A percentile compares a stretch with the other conserved stretches of the same genome.
Evolutionary conservation across 1,140 invertebrate species (phyloP).

Genomic region (Euura lappo): DNA sequence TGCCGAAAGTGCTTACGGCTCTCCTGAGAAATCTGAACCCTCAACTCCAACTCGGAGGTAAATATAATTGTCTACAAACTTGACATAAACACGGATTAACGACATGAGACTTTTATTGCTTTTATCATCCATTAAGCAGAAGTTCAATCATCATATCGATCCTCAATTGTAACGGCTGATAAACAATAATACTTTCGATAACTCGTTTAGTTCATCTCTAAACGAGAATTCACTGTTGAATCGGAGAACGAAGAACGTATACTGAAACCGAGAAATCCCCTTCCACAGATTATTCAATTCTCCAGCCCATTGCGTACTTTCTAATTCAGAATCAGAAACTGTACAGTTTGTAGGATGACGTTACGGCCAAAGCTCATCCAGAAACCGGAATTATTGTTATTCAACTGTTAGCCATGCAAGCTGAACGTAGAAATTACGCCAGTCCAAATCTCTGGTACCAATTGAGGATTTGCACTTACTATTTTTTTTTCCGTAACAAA

Average conservation of each 20-base stretch:
- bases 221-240: too few relatives aligned
- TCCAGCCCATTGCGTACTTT: background rate
- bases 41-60: conserved; percentile 8
- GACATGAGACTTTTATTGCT: too few relatives aligned
- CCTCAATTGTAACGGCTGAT: background rate
- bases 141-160: background rate
- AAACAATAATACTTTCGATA: background rate
- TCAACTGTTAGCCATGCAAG: background rate
- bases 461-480: background rate
- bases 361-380: background rate
- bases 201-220: too few relatives aligned
- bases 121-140: too few relatives aligned
- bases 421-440: background rate
- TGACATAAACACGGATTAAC: too few relatives aligned
- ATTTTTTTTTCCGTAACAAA: background rate
- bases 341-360: background rate
- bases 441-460: background rate
- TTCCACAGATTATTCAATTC: background rate
- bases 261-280: background rate
- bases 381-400: background rate
- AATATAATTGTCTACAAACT: background rate
- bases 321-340: background rate
- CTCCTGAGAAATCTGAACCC: background rate
- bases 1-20: background rate
- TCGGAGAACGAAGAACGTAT: too few relatives aligned